Percentiles rank a stretch among this genome's conserved stretches.
Evolutionary conservation across 1,140 invertebrate genomes (phyloP).

Genomic region (Ips typographus): DNA sequence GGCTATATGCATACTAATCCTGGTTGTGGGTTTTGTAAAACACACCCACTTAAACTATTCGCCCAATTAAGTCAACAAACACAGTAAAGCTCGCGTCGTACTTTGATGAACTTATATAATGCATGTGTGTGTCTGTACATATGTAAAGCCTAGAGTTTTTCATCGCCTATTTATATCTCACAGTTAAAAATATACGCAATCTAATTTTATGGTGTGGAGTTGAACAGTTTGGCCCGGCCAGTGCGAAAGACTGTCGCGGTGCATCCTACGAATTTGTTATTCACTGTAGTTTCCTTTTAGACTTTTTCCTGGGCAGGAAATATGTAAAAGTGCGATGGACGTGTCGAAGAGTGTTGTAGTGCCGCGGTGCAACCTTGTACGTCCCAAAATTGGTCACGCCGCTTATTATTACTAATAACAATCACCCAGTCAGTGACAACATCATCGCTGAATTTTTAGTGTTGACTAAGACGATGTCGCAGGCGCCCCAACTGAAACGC

Average conservation of each 20-base stretch:
- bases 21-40: neutral
- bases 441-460: constrained; percentile 22
- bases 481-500: constrained; percentile 42
- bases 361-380: constrained; percentile 41
- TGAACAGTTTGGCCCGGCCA: constrained; percentile 22
- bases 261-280: neutral
- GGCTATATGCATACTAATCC: no score
- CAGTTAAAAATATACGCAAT: constrained; percentile 44
- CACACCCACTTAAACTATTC: constrained; percentile 29
- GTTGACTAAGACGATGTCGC: constrained; percentile 26
- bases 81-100: constrained; percentile 13
- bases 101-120: constrained; percentile 37
- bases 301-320: constrained; percentile 18
- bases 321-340: constrained; percentile 20
- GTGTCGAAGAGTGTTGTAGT: constrained; percentile 21
- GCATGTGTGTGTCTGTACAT: constrained; percentile 21
- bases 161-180: constrained; percentile 43
- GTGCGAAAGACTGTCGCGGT: neutral
- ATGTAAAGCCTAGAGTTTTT: constrained; percentile 25
- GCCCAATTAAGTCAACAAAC: constrained; percentile 34
- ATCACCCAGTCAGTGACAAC: no score
- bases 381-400: constrained; percentile 43
- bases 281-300: constrained; percentile 2
- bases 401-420: constrained; percentile 36
- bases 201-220: constrained; percentile 41